phyloP scores from a whole-genome alignment of 2,888 invertebrate genomes.

The Agrenia bidenticulata region DNA sequence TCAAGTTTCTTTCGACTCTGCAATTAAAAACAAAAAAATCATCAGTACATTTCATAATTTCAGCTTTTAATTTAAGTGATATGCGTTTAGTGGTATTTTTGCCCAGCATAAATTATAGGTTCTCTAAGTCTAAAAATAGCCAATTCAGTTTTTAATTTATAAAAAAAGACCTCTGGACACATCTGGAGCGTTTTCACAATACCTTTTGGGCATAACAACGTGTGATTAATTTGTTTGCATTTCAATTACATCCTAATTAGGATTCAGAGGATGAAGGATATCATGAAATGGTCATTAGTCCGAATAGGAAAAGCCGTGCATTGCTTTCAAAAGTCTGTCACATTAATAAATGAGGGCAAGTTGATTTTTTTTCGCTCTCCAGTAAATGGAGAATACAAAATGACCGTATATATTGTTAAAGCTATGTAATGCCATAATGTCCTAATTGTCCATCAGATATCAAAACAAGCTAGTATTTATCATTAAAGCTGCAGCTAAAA shows the following conservation, averaged over 20 bases:
- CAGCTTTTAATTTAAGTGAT: too few species aligned
- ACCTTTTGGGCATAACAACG: conserved; percentile 15
- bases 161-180: too few species aligned
- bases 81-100: too few species aligned
- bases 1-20: conserved; percentile 55
- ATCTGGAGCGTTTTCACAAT: too few species aligned
- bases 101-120: too few species aligned
- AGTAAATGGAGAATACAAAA: not conserved
- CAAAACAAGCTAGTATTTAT: too few species aligned
- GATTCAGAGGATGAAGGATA: conserved; percentile 28
- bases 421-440: not conserved
- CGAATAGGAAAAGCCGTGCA: not conserved
- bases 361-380: not conserved
- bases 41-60: conserved; percentile 11
- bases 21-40: conserved; percentile 36
- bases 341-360: conserved; percentile 15
- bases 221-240: conserved; percentile 50
- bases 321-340: not conserved
- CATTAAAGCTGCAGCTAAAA: too few species aligned
- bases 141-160: not conserved
- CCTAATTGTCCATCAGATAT: conserved; percentile 6
- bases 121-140: too few species aligned
- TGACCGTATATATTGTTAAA: not conserved
- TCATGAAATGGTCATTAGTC: conserved; percentile 38
- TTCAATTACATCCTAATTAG: conserved; percentile 48